Percentiles rank a stretch among this genome's conserved stretches.
phyloP scores from a whole-genome alignment of 2,113 vertebrate genomes.

The Myotis lucifugus region DNA sequence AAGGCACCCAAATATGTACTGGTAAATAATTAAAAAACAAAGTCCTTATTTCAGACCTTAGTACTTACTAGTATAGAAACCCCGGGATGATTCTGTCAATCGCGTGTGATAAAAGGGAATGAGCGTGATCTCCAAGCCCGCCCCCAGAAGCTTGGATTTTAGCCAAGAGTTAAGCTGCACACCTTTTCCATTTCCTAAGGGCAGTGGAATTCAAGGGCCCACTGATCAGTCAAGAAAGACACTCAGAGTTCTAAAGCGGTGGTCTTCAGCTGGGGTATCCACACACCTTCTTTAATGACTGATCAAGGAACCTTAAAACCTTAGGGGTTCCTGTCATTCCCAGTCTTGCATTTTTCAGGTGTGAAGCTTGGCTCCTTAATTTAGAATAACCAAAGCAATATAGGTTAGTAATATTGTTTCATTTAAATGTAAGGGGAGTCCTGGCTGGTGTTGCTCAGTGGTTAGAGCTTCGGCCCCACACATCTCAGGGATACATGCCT shows the following conservation, averaged over 20 bases:
- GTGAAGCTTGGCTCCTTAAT: neutral
- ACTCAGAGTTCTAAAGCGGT: neutral
- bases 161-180: neutral
- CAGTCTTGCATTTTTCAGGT: neutral
- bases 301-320: neutral
- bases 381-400: slow-evolving; percentile 44
- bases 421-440: slow-evolving; percentile 11
- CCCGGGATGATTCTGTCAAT: neutral
- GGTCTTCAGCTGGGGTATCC: neutral
- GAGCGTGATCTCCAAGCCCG: neutral
- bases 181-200: neutral
- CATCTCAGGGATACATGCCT: too few species aligned
- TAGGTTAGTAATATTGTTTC: neutral
- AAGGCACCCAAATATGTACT: neutral
- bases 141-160: neutral
- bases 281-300: neutral
- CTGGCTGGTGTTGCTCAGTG: too few species aligned
- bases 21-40: neutral
- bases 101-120: neutral
- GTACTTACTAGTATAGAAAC: neutral
- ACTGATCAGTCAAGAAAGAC: neutral
- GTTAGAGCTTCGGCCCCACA: too few species aligned
- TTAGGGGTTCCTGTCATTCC: neutral
- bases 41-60: neutral
- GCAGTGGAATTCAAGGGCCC: neutral